Base-by-base conservation (phyloP, 2,113 vertebrate genomes). In the Neopipo cinnamomea region DNA sequence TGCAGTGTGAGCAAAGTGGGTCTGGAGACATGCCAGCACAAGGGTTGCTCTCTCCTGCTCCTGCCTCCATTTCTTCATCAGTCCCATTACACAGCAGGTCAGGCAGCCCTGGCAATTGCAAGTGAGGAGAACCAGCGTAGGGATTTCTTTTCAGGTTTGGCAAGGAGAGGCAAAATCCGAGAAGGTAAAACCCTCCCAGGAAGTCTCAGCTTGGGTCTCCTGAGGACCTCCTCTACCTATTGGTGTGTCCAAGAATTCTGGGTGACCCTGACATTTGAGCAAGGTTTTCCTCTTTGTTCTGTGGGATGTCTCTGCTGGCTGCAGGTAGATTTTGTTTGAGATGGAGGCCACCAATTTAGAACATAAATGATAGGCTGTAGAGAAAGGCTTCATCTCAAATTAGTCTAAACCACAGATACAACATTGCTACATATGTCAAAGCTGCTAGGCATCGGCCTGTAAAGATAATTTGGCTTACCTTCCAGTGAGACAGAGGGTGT, bases 31-130 rank as follows among this genome's bases (percentile, higher is more conserved):
- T 5, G 6, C 41, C 24, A 74, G 61, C 42, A 52, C 30, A 46
- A 73, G 37, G 55, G 33, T 21, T 18, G 19, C 37, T 63, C 33
- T 73, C 59, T 83, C 53, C 72, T 68, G 47, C 25, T 79, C 13
- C 39, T 84, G 42, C 33, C 35, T 93, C 18, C 8, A 23, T 39
- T 76, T 66, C 39, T 61, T 27, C 44, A 25, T 77, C 58, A 55
- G 9, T 63, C 22, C 44, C 39, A 15, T 47, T 52, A 70, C 24
- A 33, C 41, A 85, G 58, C n/a, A 50, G 19, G 31, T n/a, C 46
- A 30, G 4, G 5, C 27, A 37, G 52, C 39, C 25, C 44, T 0
- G 0, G 30, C 1, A 2, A 52, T 33, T 44, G 46, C 52, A 42
- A 30, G 52, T 42, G 27, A 41, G 20, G 9, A 31, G 31, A 67